Percentiles rank a stretch among this genome's conserved stretches.
phyloP scores from a whole-genome alignment of 1,140 invertebrate genomes.

The Aphaenogaster floridana region DNA sequence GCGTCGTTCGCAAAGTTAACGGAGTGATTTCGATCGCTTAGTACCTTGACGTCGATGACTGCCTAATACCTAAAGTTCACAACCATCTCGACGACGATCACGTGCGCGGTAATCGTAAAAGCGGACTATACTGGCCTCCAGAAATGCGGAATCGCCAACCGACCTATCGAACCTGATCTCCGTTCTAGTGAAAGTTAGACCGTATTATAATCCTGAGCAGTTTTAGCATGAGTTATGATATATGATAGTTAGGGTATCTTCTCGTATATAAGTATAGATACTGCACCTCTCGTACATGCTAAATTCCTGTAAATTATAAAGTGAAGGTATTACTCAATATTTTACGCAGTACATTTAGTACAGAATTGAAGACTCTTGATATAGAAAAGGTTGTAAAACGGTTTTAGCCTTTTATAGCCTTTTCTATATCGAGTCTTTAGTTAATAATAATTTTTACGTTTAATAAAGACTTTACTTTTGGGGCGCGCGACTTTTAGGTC shows the following conservation, averaged over 20 bases:
- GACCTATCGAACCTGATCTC: slow-evolving; percentile 44
- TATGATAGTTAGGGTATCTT: background rate
- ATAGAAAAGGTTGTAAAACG: background rate
- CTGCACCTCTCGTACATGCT: background rate
- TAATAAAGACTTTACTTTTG: background rate
- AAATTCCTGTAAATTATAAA: background rate
- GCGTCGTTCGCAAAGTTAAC: background rate
- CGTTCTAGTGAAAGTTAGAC: slow-evolving; percentile 43
- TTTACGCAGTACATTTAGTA: background rate
- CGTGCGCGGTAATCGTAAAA: slow-evolving; percentile 15
- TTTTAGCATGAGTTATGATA: slow-evolving; percentile 17
- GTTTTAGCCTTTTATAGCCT: background rate
- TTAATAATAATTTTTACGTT: background rate
- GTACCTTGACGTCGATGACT: background rate
- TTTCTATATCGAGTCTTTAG: background rate
- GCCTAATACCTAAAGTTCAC: background rate
- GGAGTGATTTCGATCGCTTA: slow-evolving; percentile 17
- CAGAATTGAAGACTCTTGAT: background rate
- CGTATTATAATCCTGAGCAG: slow-evolving; percentile 25
- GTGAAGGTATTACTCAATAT: slow-evolving; percentile 7
- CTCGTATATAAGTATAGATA: background rate
- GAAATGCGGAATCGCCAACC: slow-evolving; percentile 44
- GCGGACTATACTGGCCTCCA: background rate
- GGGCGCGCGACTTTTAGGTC: background rate
- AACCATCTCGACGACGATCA: background rate